Percentiles rank a stretch among this genome's conserved stretches.
These are phyloP conservation scores for Catocala nupta DNA, from an alignment of 2,888 invertebrate genomes.

Conservation along the genomic window DNA sequence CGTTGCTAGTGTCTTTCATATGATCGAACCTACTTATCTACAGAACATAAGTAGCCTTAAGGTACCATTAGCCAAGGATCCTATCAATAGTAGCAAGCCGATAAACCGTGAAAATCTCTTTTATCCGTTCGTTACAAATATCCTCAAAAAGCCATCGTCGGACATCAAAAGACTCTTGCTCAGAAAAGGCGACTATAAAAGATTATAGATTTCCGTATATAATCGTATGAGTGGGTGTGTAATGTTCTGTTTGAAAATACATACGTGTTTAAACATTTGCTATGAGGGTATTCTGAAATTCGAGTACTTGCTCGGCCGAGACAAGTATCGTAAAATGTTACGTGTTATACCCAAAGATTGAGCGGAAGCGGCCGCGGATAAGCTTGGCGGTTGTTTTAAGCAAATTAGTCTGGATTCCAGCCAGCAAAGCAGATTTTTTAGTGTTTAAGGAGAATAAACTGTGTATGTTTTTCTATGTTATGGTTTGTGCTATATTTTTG, in stretches of 20 bases:
- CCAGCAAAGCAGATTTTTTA: no score
- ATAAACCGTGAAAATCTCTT: constrained; percentile 14
- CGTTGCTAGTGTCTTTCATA: no score
- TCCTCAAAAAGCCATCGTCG: constrained; percentile 9
- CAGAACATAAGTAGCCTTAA: background rate
- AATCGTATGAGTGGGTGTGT: constrained; percentile 26
- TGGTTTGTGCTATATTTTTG: no score
- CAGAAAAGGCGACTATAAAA: constrained; percentile 21
- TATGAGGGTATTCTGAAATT: constrained; percentile 37
- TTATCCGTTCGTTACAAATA: constrained; percentile 15
- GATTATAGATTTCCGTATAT: constrained; percentile 25
- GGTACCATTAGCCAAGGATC: constrained; percentile 2
- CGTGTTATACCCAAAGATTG: constrained; percentile 7
- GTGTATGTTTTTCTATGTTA: no score
- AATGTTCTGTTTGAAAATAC: constrained; percentile 19
- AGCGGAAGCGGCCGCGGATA: constrained; percentile 2
- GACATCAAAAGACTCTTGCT: constrained; percentile 17
- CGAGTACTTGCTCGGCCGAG: constrained; percentile 22
- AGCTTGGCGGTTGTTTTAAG: no score
- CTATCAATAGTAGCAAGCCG: constrained; percentile 11
- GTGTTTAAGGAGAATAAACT: no score
- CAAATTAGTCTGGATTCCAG: no score
- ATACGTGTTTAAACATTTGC: constrained; percentile 37
- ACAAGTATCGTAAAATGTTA: constrained; percentile 46
- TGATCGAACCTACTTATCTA: background rate